Base-by-base conservation (phyloP, 2,797 vertebrate genomes). In the Eupleurogrammus muticus region DNA sequence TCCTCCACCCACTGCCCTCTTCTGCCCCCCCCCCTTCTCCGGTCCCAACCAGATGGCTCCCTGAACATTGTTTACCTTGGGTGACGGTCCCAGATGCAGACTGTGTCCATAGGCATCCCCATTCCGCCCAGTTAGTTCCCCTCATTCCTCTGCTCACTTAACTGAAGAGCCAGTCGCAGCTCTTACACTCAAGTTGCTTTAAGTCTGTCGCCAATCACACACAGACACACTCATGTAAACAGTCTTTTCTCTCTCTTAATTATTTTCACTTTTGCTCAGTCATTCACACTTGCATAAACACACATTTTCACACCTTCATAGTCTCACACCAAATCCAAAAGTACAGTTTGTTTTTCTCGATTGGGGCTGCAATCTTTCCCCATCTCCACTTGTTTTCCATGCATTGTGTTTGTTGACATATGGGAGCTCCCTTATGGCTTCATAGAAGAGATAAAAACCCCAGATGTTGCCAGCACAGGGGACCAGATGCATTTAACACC, bases 31-130 rank as follows among this genome's bases (percentile, higher is more conserved):
- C 90, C 69, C 81, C 73, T 93, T 92, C 94, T 93, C 85, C 90
- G 90, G 93, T 95, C 95, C 94, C 93, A 95, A 95, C 94, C 98
- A 99, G 97, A 98, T 99, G 98, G 97, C 94, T 92, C 93, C 92
- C 91, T 96, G 96, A 97, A 96, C 96, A 96, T 97, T 98, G 96
- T 97, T 98, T 98, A 98, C 96, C 95, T 96, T 96, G 95, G 96
- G 94, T 95, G 94, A 92, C 87, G 88, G 92, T 94, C 96, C 96
- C 97, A 98, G 97, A 97, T 97, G 97, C 95, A 85, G 88, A 75
- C 66, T 85, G 83, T 91, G 82, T 92, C 92, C 87, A 92, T 91
- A 60, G 88, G 89, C 92, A 90, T 93, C 85, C 87, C 81, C 76
- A 74, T 91, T 92, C 79, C 70, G 44, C 85, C 84, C 70, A 70